Evolutionary conservation across 1,140 invertebrate species (phyloP).

Genomic region (Caenorhabditis remanei): DNA sequence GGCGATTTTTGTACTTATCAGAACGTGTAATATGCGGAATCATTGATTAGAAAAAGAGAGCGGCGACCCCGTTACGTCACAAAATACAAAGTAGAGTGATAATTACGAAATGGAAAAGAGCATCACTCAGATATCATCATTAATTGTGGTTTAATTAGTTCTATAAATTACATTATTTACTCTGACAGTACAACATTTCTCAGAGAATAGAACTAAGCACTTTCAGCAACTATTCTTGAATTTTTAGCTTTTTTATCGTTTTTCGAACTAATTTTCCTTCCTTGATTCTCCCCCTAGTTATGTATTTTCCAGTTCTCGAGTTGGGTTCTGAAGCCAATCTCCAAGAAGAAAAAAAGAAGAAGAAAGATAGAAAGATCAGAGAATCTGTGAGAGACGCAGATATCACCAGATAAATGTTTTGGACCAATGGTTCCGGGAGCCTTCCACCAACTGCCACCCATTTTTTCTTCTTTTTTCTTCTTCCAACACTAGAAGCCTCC

Average conservation of each 20-base stretch:
- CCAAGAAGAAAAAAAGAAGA: too few species aligned
- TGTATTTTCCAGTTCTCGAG: too few species aligned
- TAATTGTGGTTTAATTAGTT: too few species aligned
- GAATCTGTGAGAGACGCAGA: conserved; percentile 8
- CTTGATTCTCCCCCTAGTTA: too few species aligned
- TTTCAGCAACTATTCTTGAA: background rate
- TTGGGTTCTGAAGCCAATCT: too few species aligned
- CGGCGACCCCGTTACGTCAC: conserved; percentile 29
- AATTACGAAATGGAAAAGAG: background rate
- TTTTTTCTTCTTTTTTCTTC: background rate
- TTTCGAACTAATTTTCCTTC: background rate
- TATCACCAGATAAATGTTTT: conserved; percentile 10
- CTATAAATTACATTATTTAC: too few species aligned
- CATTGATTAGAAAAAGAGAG: background rate
- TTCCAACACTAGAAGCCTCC: background rate
- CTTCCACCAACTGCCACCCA: conserved; percentile 26
- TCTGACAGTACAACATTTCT: too few species aligned
- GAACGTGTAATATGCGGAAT: background rate
- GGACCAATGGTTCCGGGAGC: conserved; percentile 4
- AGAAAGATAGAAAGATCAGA: background rate
- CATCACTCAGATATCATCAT: too few species aligned
- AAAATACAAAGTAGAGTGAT: conserved; percentile 38
- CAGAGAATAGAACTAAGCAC: background rate
- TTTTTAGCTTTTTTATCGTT: background rate
- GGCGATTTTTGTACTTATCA: conserved; percentile 5